phyloP scores from a whole-genome alignment of 2,113 vertebrate species.

The Caranx ignobilis region DNA sequence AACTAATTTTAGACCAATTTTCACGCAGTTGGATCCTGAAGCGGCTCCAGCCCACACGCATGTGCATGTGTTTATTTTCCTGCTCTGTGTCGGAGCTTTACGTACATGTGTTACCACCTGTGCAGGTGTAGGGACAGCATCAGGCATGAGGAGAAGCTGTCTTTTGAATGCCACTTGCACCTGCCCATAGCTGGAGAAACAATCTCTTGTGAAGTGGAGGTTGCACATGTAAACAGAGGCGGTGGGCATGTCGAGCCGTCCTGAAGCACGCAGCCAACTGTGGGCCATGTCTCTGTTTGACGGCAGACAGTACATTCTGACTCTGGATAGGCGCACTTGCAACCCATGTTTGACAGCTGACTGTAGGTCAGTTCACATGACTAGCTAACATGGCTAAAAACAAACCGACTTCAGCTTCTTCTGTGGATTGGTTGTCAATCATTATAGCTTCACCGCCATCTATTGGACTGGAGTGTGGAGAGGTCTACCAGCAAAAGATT shows the following conservation, averaged over 20 bases:
- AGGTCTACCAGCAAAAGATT: neutral
- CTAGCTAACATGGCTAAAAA: slow-evolving; percentile 11
- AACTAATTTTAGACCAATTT: too few relatives aligned
- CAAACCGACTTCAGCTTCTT: slow-evolving; percentile 10
- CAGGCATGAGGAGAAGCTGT: slow-evolving; percentile 4
- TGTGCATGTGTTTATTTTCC: neutral
- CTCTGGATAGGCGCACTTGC: neutral
- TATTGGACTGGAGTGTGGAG: neutral
- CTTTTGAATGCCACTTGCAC: slow-evolving; percentile 20
- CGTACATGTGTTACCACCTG: neutral
- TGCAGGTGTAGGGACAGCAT: neutral
- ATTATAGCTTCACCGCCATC: neutral
- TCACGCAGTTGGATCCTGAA: neutral
- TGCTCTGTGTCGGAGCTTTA: neutral
- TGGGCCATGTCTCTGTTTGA: slow-evolving; percentile 1
- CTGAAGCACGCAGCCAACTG: slow-evolving; percentile 3
- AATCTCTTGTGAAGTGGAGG: slow-evolving; percentile 2
- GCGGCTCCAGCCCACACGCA: neutral
- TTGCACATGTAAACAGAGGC: slow-evolving; percentile 13
- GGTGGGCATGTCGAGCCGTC: neutral
- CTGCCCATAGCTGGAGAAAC: slow-evolving; percentile 26
- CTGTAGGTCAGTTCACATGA: neutral
- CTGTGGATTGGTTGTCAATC: neutral
- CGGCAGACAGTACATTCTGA: slow-evolving; percentile 15
- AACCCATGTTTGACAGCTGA: neutral